Percentiles rank a stretch among this genome's conserved stretches.
Evolutionary conservation across 2,113 vertebrate species (phyloP).

Genomic region (Quiscalus mexicanus): DNA sequence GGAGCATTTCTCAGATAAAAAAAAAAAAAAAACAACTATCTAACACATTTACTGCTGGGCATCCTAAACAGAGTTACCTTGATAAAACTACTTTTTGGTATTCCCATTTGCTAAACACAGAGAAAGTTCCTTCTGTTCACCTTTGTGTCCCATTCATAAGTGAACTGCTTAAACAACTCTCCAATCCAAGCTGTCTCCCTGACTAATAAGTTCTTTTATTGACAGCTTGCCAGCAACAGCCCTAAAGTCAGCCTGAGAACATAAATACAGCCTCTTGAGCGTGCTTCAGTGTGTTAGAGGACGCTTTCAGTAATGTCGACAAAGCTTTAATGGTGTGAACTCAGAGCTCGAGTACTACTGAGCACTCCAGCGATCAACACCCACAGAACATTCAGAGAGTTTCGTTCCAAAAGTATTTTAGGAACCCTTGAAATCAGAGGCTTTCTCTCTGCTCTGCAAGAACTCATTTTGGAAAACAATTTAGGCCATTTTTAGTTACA

Average conservation of each 20-base stretch:
- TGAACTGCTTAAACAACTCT: slow-evolving; percentile 12
- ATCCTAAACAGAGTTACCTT: neutral
- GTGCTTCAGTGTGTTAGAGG: slow-evolving; percentile 35
- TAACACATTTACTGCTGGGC: neutral
- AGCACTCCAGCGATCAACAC: slow-evolving; percentile 50
- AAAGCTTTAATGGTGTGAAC: slow-evolving; percentile 62
- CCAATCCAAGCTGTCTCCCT: slow-evolving; percentile 45
- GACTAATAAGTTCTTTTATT: slow-evolving; percentile 48
- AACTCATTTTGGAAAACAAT: slow-evolving; percentile 52
- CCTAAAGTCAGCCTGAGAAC: slow-evolving; percentile 62
- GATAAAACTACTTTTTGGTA: neutral
- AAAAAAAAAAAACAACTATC: neutral
- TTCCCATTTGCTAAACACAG: neutral
- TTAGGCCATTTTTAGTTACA: slow-evolving; percentile 42
- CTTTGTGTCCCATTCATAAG: slow-evolving; percentile 32
- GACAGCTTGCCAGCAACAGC: slow-evolving; percentile 57
- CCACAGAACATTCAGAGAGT: slow-evolving; percentile 43
- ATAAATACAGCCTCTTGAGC: slow-evolving; percentile 61
- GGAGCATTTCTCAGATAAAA: neutral
- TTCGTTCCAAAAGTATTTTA: slow-evolving; percentile 53
- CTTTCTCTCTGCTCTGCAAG: slow-evolving; percentile 54
- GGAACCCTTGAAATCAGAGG: slow-evolving; percentile 68
- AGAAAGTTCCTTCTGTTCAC: slow-evolving; percentile 26
- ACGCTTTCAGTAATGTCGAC: slow-evolving; percentile 30
- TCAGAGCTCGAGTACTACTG: slow-evolving; percentile 27